A percentile compares a stretch with the other conserved stretches of the same genome.
phyloP scores from a whole-genome alignment of 2,797 vertebrate species.

The Moxostoma hubbsi region DNA sequence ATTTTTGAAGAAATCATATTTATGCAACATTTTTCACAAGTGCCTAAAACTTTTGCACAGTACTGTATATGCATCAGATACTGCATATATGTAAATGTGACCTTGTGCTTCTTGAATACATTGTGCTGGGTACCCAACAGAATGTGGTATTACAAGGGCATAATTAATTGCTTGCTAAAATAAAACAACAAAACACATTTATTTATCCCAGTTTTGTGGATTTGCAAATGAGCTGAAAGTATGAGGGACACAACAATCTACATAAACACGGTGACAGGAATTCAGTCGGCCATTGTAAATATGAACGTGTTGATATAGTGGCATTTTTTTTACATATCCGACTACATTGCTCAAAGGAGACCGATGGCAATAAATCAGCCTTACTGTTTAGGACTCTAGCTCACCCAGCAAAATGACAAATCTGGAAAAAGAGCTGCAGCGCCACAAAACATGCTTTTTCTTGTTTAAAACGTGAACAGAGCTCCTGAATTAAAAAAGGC shows the following conservation, averaged over 20 bases:
- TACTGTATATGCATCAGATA: too few species aligned
- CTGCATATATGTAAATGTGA: too few species aligned
- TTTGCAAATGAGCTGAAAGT: slow-evolving; percentile 23
- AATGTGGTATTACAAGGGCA: slow-evolving; percentile 76
- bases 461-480: neutral
- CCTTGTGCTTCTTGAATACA: neutral
- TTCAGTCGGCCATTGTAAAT: neutral
- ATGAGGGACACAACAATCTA: neutral
- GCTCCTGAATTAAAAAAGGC: neutral
- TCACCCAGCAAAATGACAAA: neutral
- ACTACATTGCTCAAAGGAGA: too few species aligned
- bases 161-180: slow-evolving; percentile 68
- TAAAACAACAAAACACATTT: slow-evolving; percentile 68
- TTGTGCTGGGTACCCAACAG: slow-evolving; percentile 64
- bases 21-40: too few species aligned
- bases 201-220: slow-evolving; percentile 58
- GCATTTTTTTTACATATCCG: neutral
- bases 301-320: neutral
- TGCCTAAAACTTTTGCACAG: too few species aligned
- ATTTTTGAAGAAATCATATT: too few species aligned
- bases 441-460: neutral
- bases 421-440: slow-evolving; percentile 1
- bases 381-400: neutral
- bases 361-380: neutral
- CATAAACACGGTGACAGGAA: neutral